Evolutionary conservation across 2,888 invertebrate species (phyloP).

Genomic region (Morpho achilles): DNA sequence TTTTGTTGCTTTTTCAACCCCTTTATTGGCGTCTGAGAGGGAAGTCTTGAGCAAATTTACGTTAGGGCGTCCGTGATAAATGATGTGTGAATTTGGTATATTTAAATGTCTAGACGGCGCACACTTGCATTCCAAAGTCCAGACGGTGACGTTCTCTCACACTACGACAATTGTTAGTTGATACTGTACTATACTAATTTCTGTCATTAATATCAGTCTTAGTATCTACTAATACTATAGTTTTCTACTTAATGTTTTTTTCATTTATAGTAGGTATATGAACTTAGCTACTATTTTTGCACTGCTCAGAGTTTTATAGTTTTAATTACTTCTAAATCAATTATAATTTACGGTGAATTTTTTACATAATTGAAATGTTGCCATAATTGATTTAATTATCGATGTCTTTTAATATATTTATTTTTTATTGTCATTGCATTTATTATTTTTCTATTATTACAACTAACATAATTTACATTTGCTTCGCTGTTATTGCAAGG

Average conservation of each 20-base stretch:
- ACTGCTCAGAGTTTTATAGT: background rate
- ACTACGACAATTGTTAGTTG: constrained; percentile 7
- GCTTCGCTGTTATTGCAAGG: too few relatives aligned
- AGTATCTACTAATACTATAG: background rate
- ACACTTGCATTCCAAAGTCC: constrained; percentile 13
- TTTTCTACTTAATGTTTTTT: too few relatives aligned
- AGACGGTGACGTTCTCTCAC: constrained; percentile 15
- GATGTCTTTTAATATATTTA: too few relatives aligned
- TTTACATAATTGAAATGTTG: too few relatives aligned
- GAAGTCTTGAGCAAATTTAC: constrained; percentile 5
- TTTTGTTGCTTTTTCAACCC: constrained; percentile 2
- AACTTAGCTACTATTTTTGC: background rate
- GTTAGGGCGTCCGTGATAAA: constrained; percentile 17
- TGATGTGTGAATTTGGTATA: constrained; percentile 23
- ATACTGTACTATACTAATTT: background rate
- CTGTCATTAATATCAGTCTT: background rate
- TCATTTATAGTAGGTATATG: background rate
- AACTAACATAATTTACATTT: too few relatives aligned
- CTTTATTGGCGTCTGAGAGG: constrained; percentile 8
- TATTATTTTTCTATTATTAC: too few relatives aligned
- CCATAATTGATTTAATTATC: too few relatives aligned
- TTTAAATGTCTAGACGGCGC: constrained; percentile 26
- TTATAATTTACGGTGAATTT: too few relatives aligned
- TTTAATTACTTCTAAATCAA: too few relatives aligned
- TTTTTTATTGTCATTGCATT: too few relatives aligned